Base-by-base conservation (phyloP, 1,140 invertebrate genomes). In the Thaumetopoea pityocampa region DNA sequence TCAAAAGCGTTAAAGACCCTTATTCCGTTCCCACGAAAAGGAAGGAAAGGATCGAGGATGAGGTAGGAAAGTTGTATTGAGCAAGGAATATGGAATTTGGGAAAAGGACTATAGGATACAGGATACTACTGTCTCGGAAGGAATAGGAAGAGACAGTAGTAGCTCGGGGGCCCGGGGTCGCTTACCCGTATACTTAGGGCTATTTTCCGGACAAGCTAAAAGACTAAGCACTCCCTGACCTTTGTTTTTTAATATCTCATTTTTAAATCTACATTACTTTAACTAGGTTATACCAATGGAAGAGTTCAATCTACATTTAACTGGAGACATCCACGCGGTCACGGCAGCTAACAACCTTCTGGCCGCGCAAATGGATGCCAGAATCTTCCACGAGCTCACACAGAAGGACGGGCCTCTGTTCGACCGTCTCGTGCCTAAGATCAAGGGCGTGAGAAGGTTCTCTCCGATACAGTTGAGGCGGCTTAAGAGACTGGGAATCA, bases 301-400 rank as follows among this genome's bases (percentile, higher is more conserved):
- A 85, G 98, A 99, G 64, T 99, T 99, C 77, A 99, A 99, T 86
- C 89, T 99, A 5, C 98, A 99, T 83, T 86, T 99, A 28, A 99
- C 98, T 4, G 98, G 98, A 8, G 98, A 99, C 71, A 99, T 99
- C 52, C 98, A 99, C 81, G 98, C 98, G 0, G 94, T 99, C 2
- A 94, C 95, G 0, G 97, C 97, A 2, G 98, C 98, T 4, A 99
- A 99, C 83, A 99, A 99, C 86, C 86, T 99, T 3, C 79, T 99
- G 1, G 97, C 98, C 9, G 98, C 98, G 2, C 93, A 96, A 68
- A 87, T 97, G 57, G 97, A 99, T 79, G 93, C 97, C 1, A 88
- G 98, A 63, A 96, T 98, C 61, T 99, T 99, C 85, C 98, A 99
- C 76, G 98, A 99, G 82, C 85, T 91, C 0, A 93, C 91, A 0